These are phyloP conservation scores for Eilema depressum DNA, from an alignment of 2,888 invertebrate genomes.

Conservation along the genomic window DNA sequence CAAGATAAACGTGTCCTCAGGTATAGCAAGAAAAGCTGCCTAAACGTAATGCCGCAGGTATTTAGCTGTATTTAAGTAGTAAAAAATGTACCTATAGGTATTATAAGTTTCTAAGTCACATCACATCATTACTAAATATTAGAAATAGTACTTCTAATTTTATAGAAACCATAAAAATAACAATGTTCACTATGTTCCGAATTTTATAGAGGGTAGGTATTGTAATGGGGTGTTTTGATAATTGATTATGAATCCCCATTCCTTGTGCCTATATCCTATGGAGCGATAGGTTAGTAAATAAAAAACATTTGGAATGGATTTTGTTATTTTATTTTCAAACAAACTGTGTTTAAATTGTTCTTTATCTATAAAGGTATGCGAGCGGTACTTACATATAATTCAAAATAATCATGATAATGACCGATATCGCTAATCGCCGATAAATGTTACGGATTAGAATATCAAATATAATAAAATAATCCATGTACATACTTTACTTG, in stretches of 20 bases:
- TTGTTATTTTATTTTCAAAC: background rate
- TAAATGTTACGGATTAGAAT: background rate
- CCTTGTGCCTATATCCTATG: background rate
- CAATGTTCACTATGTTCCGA: background rate
- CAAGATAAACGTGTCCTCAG: no score
- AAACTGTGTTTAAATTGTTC: background rate
- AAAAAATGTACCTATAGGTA: no score
- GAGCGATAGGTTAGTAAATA: background rate
- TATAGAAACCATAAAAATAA: no score
- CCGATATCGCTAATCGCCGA: constrained; percentile 1
- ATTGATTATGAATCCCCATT: background rate
- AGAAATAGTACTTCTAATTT: background rate
- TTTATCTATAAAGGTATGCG: background rate
- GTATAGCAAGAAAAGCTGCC: no score
- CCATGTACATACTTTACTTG: no score
- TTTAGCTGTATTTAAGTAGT: no score
- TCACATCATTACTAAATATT: background rate
- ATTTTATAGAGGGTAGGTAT: background rate
- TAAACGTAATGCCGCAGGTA: no score
- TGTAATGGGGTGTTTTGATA: background rate
- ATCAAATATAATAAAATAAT: background rate
- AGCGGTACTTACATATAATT: background rate
- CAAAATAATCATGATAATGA: background rate
- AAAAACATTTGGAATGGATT: background rate
- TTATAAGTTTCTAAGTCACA: background rate